Evolutionary conservation across 2,888 invertebrate species (phyloP).

Genomic region (Anagyrus pseudococci): DNA sequence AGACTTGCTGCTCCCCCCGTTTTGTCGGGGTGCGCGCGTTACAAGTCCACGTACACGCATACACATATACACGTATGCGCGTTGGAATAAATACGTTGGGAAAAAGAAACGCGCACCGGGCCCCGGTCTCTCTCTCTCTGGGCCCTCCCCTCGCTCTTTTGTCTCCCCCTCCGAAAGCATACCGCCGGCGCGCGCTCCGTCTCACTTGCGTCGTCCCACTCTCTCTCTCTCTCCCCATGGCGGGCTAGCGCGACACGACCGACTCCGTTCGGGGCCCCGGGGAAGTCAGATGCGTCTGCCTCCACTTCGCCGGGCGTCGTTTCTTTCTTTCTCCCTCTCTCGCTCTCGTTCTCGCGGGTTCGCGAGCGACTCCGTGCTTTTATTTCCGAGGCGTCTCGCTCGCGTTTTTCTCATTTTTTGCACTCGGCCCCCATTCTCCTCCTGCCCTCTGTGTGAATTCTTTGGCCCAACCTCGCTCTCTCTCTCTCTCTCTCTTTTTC

Average conservation of each 20-base stretch:
- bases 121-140: not conserved
- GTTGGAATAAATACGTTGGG: conserved; percentile 61
- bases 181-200: no score
- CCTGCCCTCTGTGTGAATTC: not conserved
- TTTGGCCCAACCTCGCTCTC: conserved; percentile 9
- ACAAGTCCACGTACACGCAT: not conserved
- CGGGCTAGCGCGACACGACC: no score
- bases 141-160: not conserved
- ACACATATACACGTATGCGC: conserved; percentile 42
- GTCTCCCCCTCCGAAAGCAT: not conserved
- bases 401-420: conserved; percentile 2
- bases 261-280: no score
- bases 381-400: not conserved
- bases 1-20: no score
- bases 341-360: not conserved
- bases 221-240: conserved; percentile 2
- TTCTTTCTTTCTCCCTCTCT: not conserved
- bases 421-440: conserved; percentile 47
- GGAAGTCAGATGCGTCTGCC: conserved; percentile 31
- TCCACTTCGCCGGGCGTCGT: conserved; percentile 2
- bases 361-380: conserved; percentile 1
- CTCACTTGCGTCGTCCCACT: not conserved
- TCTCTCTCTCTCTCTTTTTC: conserved; percentile 2
- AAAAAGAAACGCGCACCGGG: conserved; percentile 44
- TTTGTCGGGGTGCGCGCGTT: no score